Evolutionary conservation across 2,888 invertebrate genomes (phyloP).

Genomic region (Clistopyga incitator): DNA sequence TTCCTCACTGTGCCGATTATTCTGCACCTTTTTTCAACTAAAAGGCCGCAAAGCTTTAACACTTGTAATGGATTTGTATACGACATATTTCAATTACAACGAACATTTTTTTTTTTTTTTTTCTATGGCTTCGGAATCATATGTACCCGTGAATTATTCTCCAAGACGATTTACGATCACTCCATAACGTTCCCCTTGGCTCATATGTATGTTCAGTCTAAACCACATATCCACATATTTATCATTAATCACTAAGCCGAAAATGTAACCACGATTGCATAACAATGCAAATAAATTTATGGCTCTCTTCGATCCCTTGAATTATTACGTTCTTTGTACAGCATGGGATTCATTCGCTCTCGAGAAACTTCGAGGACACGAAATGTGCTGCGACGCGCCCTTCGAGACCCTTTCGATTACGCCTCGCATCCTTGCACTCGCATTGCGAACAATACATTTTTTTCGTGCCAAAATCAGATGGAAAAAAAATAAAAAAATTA

Average conservation of each 20-base stretch:
- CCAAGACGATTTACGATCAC: slow-evolving; percentile 22
- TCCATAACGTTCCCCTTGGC: not conserved
- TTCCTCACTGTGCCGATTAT: not conserved
- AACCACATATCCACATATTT: slow-evolving; percentile 27
- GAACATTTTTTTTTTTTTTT: not conserved
- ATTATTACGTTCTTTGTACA: slow-evolving; percentile 47
- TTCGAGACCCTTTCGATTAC: slow-evolving; percentile 23
- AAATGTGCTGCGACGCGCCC: slow-evolving; percentile 22
- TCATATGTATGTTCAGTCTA: slow-evolving; percentile 11
- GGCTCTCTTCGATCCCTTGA: slow-evolving; percentile 38
- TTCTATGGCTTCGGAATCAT: not conserved
- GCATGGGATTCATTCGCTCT: slow-evolving; percentile 45
- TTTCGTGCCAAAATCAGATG: not conserved
- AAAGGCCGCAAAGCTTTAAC: not conserved
- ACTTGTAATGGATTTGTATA: not conserved
- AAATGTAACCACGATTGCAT: slow-evolving; percentile 47
- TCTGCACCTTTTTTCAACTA: not conserved
- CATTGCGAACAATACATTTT: not conserved
- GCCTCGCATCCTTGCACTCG: slow-evolving; percentile 1
- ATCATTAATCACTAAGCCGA: slow-evolving; percentile 56
- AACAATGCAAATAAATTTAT: slow-evolving; percentile 62
- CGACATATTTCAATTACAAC: not conserved
- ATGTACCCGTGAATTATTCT: not conserved
- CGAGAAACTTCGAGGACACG: slow-evolving; percentile 37
- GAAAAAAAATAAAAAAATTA: not conserved